Base-by-base conservation (phyloP, 2,113 vertebrate genomes). In the Apus apus region DNA sequence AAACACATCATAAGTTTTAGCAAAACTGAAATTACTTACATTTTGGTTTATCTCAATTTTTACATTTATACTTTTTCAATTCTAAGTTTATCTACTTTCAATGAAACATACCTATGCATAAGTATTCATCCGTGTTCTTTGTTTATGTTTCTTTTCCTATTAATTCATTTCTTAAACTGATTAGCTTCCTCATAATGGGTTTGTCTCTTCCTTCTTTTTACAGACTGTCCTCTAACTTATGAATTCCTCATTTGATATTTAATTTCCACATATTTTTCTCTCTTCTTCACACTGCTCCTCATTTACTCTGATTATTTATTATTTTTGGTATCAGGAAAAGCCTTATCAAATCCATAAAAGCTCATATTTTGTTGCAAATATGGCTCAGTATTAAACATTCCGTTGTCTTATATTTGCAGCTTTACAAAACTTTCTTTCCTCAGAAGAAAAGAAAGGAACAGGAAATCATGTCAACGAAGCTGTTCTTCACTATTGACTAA, bases 201-300 rank as follows among this genome's bases (percentile, higher is more conserved):
- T 77, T 45, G 1, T 62, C 15, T 51, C 23, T 64, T 68, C 13
- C 13, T 78, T 71, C 34, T 40, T 86, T 82, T 89, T 65, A 72
- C 13, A 70, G 8, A 57, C 34, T 71, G 8, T 90, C 23, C 20
- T 61, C 22, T 53, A 21, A 65, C 5, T 81, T 51, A 74, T 0
- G 0, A 79, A 29, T 23, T 53, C 4, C 15, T 51, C 71, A 62
- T 57, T 26, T 34, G 51, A 57, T 0, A 2, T 26, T 48, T 65
- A 53, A 9, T n/a, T 87, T 77, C 62, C 16, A 61, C 12, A 3
- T 40, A 11, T 9, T 76, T 70, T 91, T 10, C 23, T 34, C 20
- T 51, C 7, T 65, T 84, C 91, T 40, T 48, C 40, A 70, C 13
- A 81, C 1, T 1, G 3, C 2, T 70, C 7, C 1, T 6, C 5